A percentile compares a stretch with the other conserved stretches of the same genome.
Evolutionary conservation across 2,888 invertebrate species (phyloP).

Genomic region (Acleris emargana): DNA sequence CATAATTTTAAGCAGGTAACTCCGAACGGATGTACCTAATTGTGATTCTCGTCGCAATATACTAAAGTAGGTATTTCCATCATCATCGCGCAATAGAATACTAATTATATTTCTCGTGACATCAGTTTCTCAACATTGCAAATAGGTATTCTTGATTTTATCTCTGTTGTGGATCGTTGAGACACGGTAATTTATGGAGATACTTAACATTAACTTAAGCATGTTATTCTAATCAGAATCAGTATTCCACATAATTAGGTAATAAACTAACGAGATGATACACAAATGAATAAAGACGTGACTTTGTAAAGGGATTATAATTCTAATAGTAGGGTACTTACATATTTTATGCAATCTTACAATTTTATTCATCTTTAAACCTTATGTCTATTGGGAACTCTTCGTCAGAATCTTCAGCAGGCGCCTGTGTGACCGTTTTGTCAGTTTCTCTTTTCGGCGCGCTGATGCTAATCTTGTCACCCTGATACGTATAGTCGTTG

Average conservation of each 20-base stretch:
- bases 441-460: conserved; percentile 67
- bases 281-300: conserved; percentile 1
- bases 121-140: conserved; percentile 8
- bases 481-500: conserved; percentile 57
- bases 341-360: background rate
- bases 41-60: conserved; percentile 23
- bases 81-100: conserved; percentile 9
- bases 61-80: conserved; percentile 14
- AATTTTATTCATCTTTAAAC: conserved; percentile 52
- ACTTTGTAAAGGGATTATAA: background rate
- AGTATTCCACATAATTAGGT: background rate
- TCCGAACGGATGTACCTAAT: conserved; percentile 7
- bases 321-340: conserved; percentile 6
- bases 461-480: conserved; percentile 57
- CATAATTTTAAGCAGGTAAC: conserved; percentile 6
- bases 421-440: conserved; percentile 48
- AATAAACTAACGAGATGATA: background rate
- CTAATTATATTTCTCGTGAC: conserved; percentile 5
- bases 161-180: conserved; percentile 17
- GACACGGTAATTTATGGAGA: conserved; percentile 9
- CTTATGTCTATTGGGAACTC: conserved; percentile 65
- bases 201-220: background rate
- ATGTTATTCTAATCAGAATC: conserved; percentile 4
- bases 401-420: conserved; percentile 53
- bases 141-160: background rate